These are phyloP conservation scores for Phrynocephalus versicolor DNA, from an alignment of 2,113 vertebrate species.

Conservation along the genomic window DNA sequence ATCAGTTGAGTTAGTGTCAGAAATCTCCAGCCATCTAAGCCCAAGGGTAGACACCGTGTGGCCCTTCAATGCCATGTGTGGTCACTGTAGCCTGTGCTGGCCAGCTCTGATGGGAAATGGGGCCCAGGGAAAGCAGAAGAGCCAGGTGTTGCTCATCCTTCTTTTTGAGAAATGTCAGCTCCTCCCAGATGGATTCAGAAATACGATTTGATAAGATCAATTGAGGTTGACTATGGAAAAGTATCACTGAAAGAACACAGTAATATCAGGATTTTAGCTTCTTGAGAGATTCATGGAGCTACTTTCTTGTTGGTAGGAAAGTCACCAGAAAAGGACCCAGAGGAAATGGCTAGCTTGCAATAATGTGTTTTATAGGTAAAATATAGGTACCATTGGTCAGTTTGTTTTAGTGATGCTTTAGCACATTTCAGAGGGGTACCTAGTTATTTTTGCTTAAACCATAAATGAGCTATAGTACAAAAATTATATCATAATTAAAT, in stretches of 20 bases:
- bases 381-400: not conserved
- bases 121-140: no score
- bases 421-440: not conserved
- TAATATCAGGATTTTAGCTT: not conserved
- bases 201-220: not conserved
- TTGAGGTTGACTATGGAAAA: not conserved
- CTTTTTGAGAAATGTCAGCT: not conserved
- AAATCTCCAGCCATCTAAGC: not conserved
- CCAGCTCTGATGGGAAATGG: no score
- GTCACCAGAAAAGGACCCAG: not conserved
- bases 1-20: not conserved
- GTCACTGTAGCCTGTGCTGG: no score
- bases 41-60: no score
- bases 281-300: not conserved
- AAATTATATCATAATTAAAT: not conserved
- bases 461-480: not conserved
- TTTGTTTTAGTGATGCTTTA: not conserved
- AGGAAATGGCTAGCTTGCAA: not conserved
- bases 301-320: not conserved
- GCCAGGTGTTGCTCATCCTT: no score
- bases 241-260: not conserved
- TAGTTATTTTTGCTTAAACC: not conserved
- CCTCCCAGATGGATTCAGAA: not conserved
- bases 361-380: not conserved
- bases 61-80: no score